A percentile compares a stretch with the other conserved stretches of the same genome.
Conservation (phyloP, 2,113 vertebrate genomes). For the Percina caprodes region DNA sequence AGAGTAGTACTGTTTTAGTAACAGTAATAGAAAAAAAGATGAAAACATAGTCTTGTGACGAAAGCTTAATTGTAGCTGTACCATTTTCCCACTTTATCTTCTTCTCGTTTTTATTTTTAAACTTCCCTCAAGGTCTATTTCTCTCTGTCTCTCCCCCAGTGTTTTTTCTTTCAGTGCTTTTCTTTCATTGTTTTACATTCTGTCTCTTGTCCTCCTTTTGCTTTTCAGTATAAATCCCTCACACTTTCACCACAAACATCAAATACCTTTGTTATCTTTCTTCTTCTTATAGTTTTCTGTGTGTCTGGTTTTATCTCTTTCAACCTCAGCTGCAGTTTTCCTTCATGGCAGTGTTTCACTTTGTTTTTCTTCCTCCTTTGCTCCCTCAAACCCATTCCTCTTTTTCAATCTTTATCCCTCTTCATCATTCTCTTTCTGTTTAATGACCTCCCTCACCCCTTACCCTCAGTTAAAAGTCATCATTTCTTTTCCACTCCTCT, state of each 20-base stretch:
- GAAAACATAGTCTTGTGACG: too few relatives aligned
- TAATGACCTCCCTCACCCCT: conserved; percentile 25
- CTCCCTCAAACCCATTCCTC: neutral
- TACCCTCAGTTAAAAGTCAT: conserved; percentile 34
- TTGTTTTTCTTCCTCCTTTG: neutral
- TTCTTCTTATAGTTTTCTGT: neutral
- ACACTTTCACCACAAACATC: neutral
- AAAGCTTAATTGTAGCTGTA: too few relatives aligned
- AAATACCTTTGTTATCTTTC: neutral
- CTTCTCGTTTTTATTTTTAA: neutral
- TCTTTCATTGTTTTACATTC: neutral
- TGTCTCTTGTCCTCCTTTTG: neutral
- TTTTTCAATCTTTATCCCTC: neutral
- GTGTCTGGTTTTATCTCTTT: neutral
- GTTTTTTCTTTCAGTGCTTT: neutral
- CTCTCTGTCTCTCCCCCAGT: neutral
- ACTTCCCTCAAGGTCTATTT: neutral
- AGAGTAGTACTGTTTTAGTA: neutral
- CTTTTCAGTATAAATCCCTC: neutral
- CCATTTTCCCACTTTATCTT: neutral
- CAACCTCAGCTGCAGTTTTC: neutral
- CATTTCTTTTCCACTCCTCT: conserved; percentile 27
- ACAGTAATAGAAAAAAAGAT: too few relatives aligned
- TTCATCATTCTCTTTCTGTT: conserved; percentile 4
- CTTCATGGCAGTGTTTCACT: neutral